phyloP scores from a whole-genome alignment of 2,113 vertebrate species.

The Sitta europaea region DNA sequence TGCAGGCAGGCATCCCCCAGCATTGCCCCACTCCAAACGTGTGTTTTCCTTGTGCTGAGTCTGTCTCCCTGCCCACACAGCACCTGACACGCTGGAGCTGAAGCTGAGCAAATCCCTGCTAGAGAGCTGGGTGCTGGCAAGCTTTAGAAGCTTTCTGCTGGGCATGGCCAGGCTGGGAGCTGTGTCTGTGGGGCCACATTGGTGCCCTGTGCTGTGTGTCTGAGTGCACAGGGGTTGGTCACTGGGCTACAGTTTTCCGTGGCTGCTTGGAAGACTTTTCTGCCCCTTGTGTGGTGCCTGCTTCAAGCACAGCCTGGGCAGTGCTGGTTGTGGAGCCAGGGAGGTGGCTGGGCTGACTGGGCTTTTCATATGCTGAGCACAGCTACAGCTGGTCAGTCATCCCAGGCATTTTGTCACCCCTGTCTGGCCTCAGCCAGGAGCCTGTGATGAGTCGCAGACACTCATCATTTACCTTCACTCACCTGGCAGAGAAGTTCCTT shows the following conservation, averaged over 20 bases:
- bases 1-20: background rate
- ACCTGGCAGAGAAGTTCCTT: background rate
- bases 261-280: background rate
- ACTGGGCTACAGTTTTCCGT: background rate
- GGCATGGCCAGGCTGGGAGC: fast-evolving
- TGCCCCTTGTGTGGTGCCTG: background rate
- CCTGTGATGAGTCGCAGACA: fast-evolving
- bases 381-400: background rate
- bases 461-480: background rate
- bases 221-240: background rate
- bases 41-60: background rate
- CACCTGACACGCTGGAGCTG: background rate
- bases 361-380: background rate
- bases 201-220: fast-evolving
- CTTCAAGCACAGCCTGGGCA: fast-evolving
- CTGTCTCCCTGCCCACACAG: conserved; percentile 38
- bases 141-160: background rate
- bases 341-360: background rate
- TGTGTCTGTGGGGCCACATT: fast-evolving
- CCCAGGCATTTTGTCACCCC: background rate
- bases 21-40: background rate
- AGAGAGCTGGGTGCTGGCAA: background rate
- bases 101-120: background rate
- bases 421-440: background rate
- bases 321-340: background rate